Percentiles rank a stretch among this genome's conserved stretches.
Evolutionary conservation across 2,797 vertebrate species (phyloP).

Genomic region (Perodicticus potto): DNA sequence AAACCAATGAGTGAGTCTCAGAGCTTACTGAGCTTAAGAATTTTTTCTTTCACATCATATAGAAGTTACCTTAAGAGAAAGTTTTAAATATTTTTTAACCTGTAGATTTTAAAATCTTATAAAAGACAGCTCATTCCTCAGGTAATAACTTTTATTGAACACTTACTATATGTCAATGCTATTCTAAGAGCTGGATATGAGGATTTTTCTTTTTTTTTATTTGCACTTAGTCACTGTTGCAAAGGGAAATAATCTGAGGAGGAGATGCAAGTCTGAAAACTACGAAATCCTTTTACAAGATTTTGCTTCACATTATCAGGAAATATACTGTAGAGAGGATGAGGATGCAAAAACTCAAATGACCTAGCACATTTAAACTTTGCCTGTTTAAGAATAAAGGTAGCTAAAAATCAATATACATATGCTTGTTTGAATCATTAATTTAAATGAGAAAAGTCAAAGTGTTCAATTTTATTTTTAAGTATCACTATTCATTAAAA

Average conservation of each 20-base stretch:
- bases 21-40: not conserved
- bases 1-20: not conserved
- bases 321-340: not conserved
- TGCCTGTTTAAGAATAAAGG: conserved; percentile 63
- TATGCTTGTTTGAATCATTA: conserved; percentile 77
- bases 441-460: conserved; percentile 74
- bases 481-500: conserved; percentile 77
- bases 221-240: not conserved
- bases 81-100: conserved; percentile 18
- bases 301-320: not conserved
- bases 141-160: not conserved
- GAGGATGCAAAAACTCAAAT: not conserved
- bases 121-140: not conserved
- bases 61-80: not conserved
- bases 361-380: conserved; percentile 53
- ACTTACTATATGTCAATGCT: not conserved
- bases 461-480: conserved; percentile 76
- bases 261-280: not conserved
- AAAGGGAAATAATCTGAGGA: not conserved
- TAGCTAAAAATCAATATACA: conserved; percentile 77
- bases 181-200: not conserved
- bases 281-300: not conserved
- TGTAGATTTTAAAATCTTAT: conserved; percentile 7
- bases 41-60: not conserved
- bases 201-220: not conserved